Evolutionary conservation across 2,113 vertebrate genomes (phyloP).

Genomic region (Emydocephalus ijimae): DNA sequence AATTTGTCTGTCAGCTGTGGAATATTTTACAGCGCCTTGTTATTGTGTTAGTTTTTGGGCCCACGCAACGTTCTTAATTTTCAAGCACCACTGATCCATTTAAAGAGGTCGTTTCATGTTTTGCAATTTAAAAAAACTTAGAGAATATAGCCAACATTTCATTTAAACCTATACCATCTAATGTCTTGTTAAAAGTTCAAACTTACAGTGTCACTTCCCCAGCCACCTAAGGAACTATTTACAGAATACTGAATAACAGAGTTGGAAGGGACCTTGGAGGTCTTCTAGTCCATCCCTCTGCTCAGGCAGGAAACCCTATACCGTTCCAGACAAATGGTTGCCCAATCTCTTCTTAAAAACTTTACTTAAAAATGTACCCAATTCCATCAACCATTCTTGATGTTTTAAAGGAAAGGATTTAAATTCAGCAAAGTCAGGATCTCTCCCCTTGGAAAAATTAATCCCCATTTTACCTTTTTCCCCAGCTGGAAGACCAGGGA

Average conservation of each 20-base stretch:
- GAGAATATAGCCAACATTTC: background rate
- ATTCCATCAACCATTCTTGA: too few relatives aligned
- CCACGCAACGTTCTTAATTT: background rate
- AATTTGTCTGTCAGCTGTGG: background rate
- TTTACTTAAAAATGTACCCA: too few relatives aligned
- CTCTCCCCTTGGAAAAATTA: background rate
- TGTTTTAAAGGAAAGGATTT: background rate
- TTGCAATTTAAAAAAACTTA: background rate
- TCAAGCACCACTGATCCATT: background rate
- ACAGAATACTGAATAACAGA: background rate
- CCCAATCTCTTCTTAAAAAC: too few relatives aligned
- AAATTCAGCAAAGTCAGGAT: background rate
- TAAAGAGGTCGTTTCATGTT: background rate
- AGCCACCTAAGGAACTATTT: background rate
- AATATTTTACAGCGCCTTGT: background rate
- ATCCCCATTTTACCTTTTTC: slow-evolving; percentile 82
- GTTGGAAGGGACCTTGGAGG: background rate
- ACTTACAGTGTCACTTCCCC: background rate
- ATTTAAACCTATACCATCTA: background rate
- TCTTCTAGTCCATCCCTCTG: background rate
- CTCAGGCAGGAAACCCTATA: background rate
- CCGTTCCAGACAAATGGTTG: too few relatives aligned
- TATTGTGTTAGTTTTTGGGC: background rate
- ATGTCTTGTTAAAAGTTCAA: background rate
- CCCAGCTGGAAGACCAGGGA: slow-evolving; percentile 95